Base-by-base conservation (phyloP, 2,797 vertebrate genomes). In the Eidolon dupreanum region DNA sequence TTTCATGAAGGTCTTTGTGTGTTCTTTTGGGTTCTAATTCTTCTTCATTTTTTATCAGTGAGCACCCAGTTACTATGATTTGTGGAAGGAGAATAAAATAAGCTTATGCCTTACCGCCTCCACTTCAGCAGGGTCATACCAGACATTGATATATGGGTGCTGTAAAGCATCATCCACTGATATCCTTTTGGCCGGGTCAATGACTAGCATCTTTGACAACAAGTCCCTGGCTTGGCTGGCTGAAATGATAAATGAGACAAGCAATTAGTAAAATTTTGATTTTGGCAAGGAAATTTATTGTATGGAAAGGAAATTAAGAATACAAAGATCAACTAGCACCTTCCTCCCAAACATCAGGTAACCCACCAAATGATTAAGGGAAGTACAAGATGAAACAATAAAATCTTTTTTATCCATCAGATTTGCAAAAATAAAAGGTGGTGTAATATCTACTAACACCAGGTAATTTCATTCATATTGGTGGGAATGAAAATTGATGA, bases 171-270 rank as follows among this genome's bases (percentile, higher is more conserved):
- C 99, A 8, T 99, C 99, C 99, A 99, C 99, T 7, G 99, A 99
- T 99, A 99, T 99, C 98, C 99, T 98, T 95, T 99, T 99, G 41
- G 99, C 99, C 0, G 99, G 99, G 93, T 99, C 99, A 93, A 99
- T 99, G 98, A 99, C 99, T 97, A 99, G 98, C 99, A 99, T 99
- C 99, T 99, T 99, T 88, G 99, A 99, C 98, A 99, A 98, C 97
- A 99, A 99, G 98, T 99, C 99, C 99, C 99, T 99, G 98, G 99
- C 99, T 99, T 99, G 99, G 98, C 99, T 99, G 83, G 99, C 99
- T 99, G 98, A 94, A 99, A 97, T 94, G 97, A 93, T 59, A 75
- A 97, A 97, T 88, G 24, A 97, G 82, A 97, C 68, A 94, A 96
- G 90, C 0, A 46, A 82, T 46, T 38, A 73, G 68, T 49, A 65